These are phyloP conservation scores for Molothrus ater DNA, from an alignment of 2,797 vertebrate species.

Conservation along the genomic window DNA sequence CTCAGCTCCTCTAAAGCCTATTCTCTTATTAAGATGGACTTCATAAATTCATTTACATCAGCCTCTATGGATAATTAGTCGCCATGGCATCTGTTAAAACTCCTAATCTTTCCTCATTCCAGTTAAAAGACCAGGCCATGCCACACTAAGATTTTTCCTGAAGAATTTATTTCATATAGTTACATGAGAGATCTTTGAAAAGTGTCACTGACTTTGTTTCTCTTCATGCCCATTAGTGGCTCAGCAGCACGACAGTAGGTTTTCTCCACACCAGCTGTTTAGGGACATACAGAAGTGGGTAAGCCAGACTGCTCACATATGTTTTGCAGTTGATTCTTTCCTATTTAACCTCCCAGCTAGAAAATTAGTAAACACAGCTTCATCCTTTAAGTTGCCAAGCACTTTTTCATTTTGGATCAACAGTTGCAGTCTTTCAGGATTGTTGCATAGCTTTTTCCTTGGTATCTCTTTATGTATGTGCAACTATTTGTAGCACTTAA, in stretches of 20 bases:
- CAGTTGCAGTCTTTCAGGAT: background rate
- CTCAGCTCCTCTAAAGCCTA: background rate
- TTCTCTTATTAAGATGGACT: background rate
- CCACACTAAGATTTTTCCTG: background rate
- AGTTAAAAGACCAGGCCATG: background rate
- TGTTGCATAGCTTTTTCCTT: background rate
- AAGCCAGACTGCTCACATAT: conserved; percentile 59
- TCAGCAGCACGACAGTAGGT: background rate
- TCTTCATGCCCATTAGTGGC: background rate
- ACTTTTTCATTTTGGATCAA: conserved; percentile 38
- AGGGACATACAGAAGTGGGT: conserved; percentile 24
- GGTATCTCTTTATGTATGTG: background rate
- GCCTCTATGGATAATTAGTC: background rate
- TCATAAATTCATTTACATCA: background rate
- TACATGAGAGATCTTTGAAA: background rate
- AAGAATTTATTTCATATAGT: background rate
- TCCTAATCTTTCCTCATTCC: background rate
- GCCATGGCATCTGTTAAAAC: background rate
- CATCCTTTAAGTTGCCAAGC: conserved; percentile 57
- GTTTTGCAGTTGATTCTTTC: conserved; percentile 54
- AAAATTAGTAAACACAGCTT: conserved; percentile 68
- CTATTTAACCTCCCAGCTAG: conserved; percentile 61
- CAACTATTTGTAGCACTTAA: background rate
- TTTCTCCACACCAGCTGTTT: conserved; percentile 54
- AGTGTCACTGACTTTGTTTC: background rate